Evolutionary conservation across 2,888 invertebrate species (phyloP).

Genomic region (Carabus problematicus): DNA sequence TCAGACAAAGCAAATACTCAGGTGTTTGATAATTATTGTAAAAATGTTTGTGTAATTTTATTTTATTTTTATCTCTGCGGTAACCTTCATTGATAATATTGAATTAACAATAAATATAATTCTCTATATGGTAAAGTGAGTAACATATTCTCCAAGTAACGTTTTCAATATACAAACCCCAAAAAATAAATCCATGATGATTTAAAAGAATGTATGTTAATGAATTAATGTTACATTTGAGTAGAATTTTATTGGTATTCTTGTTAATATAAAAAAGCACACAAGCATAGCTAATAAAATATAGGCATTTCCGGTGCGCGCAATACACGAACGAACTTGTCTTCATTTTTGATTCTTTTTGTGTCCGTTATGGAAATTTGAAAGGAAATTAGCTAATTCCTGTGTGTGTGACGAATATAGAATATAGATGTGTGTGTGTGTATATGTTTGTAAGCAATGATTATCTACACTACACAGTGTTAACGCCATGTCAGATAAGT

Average conservation of each 20-base stretch:
- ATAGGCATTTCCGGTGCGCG: not conserved
- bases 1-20: conserved; percentile 13
- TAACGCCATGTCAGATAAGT: conserved; percentile 8
- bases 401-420: not conserved
- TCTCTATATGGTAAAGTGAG: too few relatives aligned
- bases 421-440: too few relatives aligned
- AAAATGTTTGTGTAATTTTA: not conserved
- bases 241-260: too few relatives aligned
- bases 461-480: conserved; percentile 9
- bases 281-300: not conserved
- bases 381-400: not conserved
- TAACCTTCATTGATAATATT: conserved; percentile 9
- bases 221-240: too few relatives aligned
- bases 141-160: too few relatives aligned
- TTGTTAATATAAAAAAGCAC: not conserved
- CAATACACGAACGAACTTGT: too few relatives aligned
- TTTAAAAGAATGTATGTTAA: too few relatives aligned
- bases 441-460: not conserved
- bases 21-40: conserved; percentile 1
- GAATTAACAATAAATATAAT: too few relatives aligned
- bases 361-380: not conserved
- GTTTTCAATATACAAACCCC: too few relatives aligned
- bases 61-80: not conserved
- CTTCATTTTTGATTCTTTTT: not conserved
- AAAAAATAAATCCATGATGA: too few relatives aligned